These are phyloP conservation scores for Thelaira solivaga DNA, from an alignment of 2,888 invertebrate genomes.

Conservation along the genomic window DNA sequence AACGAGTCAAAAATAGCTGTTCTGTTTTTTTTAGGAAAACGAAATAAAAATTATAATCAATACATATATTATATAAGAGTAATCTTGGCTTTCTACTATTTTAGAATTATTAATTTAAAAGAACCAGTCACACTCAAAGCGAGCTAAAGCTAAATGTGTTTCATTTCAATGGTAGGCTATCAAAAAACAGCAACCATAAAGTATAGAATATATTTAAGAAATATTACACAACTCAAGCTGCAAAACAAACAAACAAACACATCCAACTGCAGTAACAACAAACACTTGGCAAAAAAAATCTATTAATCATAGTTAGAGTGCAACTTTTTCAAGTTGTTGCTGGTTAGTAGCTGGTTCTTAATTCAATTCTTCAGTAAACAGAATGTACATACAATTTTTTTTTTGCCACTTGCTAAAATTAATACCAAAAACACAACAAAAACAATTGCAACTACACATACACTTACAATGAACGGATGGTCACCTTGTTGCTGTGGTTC, in stretches of 20 bases:
- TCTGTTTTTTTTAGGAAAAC: no score
- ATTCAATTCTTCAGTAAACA: constrained; percentile 12
- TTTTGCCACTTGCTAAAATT: constrained; percentile 40
- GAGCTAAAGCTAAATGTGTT: no score
- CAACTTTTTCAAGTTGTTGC: background rate
- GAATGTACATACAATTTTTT: background rate
- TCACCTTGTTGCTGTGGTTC: constrained; percentile 15
- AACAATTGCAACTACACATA: background rate
- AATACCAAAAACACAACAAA: constrained; percentile 4
- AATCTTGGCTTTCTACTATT: no score
- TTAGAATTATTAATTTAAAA: no score
- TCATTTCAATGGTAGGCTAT: no score
- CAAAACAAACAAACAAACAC: background rate
- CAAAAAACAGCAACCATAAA: background rate
- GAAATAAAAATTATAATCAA: no score
- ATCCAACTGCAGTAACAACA: background rate
- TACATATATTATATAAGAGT: no score
- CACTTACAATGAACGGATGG: background rate
- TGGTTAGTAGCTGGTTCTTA: constrained; percentile 10
- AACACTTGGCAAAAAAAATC: background rate
- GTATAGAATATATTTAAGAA: background rate
- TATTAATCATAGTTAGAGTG: constrained; percentile 38
- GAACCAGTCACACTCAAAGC: no score
- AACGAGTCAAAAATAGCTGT: no score
- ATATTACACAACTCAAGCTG: constrained; percentile 16